Evolutionary conservation across 2,888 invertebrate genomes (phyloP).

Genomic region (Phaedon cochleariae): DNA sequence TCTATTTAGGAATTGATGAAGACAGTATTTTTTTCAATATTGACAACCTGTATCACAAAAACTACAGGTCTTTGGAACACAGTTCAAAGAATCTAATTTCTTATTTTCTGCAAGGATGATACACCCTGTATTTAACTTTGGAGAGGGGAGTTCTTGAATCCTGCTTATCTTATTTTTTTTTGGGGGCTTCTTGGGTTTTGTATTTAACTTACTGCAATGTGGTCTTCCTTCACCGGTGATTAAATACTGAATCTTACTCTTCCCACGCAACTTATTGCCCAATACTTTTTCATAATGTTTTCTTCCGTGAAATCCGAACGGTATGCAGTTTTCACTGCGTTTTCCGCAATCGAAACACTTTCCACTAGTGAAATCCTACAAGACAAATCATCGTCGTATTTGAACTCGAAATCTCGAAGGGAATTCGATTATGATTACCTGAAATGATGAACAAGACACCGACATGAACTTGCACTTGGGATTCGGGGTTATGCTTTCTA

Average conservation of each 20-base stretch:
- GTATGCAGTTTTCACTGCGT: constrained; percentile 72
- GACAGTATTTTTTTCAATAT: too few species aligned
- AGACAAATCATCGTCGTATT: constrained; percentile 38
- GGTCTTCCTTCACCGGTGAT: constrained; percentile 76
- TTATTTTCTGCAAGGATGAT: too few species aligned
- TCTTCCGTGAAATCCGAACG: constrained; percentile 73
- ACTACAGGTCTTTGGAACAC: too few species aligned
- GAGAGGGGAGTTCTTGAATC: too few species aligned
- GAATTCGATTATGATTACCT: constrained; percentile 62
- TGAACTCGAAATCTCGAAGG: not conserved
- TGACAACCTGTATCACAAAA: too few species aligned
- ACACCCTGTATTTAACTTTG: too few species aligned
- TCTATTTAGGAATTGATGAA: too few species aligned
- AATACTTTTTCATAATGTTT: constrained; percentile 63
- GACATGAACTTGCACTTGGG: constrained; percentile 79
- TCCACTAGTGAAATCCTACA: constrained; percentile 73
- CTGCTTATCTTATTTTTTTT: not conserved
- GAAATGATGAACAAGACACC: constrained; percentile 81
- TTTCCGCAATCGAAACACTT: constrained; percentile 75
- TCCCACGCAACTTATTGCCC: constrained; percentile 32
- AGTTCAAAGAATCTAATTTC: too few species aligned
- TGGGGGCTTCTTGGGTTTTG: too few species aligned
- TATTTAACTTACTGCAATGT: constrained; percentile 84
- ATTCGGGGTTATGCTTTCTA: constrained; percentile 81
- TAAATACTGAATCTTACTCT: constrained; percentile 70